Percentiles rank a stretch among this genome's conserved stretches.
These are phyloP conservation scores for Fregata magnificens DNA, from an alignment of 2,113 vertebrate genomes.

Conservation along the genomic window DNA sequence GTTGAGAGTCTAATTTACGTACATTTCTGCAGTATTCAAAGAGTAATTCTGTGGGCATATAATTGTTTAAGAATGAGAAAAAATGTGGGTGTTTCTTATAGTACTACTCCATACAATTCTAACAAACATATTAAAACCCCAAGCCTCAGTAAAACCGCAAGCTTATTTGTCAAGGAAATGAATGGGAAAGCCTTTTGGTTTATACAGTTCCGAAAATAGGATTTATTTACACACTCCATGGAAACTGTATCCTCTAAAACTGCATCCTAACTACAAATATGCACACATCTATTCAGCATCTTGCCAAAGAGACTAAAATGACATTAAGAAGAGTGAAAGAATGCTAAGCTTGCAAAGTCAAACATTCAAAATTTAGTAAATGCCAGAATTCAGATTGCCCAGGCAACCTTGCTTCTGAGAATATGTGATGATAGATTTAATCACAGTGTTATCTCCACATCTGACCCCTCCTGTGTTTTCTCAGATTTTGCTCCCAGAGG, in stretches of 20 bases:
- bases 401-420: neutral
- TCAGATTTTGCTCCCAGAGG: neutral
- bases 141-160: neutral
- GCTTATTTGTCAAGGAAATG: constrained; percentile 32
- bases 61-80: neutral
- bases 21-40: neutral
- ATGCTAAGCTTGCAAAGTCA: neutral
- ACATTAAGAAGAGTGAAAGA: neutral
- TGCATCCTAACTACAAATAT: neutral
- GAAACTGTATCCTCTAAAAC: neutral
- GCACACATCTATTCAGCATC: neutral
- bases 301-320: neutral
- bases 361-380: neutral
- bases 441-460: neutral
- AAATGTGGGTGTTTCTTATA: neutral
- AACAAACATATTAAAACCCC: constrained; percentile 8
- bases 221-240: constrained; percentile 33
- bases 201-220: neutral
- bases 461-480: neutral
- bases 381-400: neutral
- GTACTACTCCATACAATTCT: neutral
- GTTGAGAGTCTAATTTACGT: neutral
- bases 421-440: neutral
- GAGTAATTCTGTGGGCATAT: neutral
- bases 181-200: constrained; percentile 13